Base-by-base conservation (phyloP, 2,888 invertebrate species). In the Lasioglossum oenotherae region DNA sequence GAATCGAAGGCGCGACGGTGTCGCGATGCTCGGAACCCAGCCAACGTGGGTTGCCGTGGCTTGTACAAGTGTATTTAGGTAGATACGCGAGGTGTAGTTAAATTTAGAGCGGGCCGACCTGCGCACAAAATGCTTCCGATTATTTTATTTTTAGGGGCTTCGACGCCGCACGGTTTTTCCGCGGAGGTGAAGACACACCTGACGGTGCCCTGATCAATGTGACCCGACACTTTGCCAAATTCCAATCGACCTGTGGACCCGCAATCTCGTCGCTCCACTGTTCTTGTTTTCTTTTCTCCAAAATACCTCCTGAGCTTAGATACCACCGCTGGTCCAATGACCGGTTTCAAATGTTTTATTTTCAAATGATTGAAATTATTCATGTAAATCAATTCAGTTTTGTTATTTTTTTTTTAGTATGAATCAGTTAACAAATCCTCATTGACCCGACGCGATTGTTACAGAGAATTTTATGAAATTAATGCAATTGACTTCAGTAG, bases 1-100 rank as follows among this genome's bases (percentile, higher is more conserved):
- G 82, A 91, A 87, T 84, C 85, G 86, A 87, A 75, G 80, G 73
- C 81, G 82, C 84, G 87, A 78, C 85, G 87, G 78, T 76, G 80
- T 77, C 84, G 84, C 84, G 88, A 84, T 71, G 85, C 88, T 91
- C 89, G 91, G 92, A 93, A 90, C 94, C 90, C 92, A 92, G 93
- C 93, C 94, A 93, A 93, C 94, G 93, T 90, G 84, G 82, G 84
- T 64, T 64, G 60, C 88, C 89, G 78, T 87, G 88, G 87, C 86
- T 91, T 88, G 92, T 93, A 92, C 93, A 93, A 94, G 92, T 93
- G 93, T 93, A 93, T 93, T 93, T 93, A 93, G 92, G 92, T 92
- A 92, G 93, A 93, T 92, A 93, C 91, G 92, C 91, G 87, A 92
- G 92, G 90, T 92, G 79, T 77, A 76, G 91, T 92, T 94, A 94